Base-by-base conservation (phyloP, 2,113 vertebrate genomes). In the Ictidomys tridecemlineatus region DNA sequence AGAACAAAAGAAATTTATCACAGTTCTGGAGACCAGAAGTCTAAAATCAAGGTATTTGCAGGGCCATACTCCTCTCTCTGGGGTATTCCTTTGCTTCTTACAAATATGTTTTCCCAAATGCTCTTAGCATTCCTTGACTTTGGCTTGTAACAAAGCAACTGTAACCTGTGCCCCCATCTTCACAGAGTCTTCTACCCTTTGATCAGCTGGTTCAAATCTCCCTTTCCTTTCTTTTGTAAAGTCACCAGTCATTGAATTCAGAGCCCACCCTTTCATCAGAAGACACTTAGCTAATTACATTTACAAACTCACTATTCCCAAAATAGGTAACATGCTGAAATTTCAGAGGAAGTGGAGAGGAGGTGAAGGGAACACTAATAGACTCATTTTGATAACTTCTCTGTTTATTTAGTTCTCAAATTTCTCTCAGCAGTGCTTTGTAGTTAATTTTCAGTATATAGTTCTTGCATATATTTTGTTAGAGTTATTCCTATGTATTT, bases 331-430 rank as follows among this genome's bases (percentile, higher is more conserved):
- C 20, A 86, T 69, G 34, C 37, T 74, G 82, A 91, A 17, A 45
- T 53, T 79, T 63, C 37, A 56, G 30, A 74, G 83, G 30, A 16
- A 56, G 14, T 42, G 28, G 11, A 72, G 30, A 11, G 20, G 16
- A 1, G 9, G 13, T 30, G 58, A 24, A 6, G 22, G 53, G 20
- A 16, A n/a, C 10, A 89, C 30, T 53, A 61, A 53, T 87, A n/a
- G 70, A 85, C 39, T 37, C 37, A 51, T 70, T 82, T 53, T 5
- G 69, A 93, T 72, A 28, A 39, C 42, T 61, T 72, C 63, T 51
- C 90, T 37, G 61, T 84, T 95, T 77, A 82, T 34, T 89, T 70
- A 58, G n/a, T 80, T 74, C n/a, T 65, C 79, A 77, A 67, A 74
- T 89, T 89, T 91, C 73, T 91, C 28, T 85, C 65, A 95, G 88